A percentile compares a stretch with the other conserved stretches of the same genome.
Conservation (phyloP, 2,888 invertebrate genomes). For the Drosophila paramelanica region DNA sequence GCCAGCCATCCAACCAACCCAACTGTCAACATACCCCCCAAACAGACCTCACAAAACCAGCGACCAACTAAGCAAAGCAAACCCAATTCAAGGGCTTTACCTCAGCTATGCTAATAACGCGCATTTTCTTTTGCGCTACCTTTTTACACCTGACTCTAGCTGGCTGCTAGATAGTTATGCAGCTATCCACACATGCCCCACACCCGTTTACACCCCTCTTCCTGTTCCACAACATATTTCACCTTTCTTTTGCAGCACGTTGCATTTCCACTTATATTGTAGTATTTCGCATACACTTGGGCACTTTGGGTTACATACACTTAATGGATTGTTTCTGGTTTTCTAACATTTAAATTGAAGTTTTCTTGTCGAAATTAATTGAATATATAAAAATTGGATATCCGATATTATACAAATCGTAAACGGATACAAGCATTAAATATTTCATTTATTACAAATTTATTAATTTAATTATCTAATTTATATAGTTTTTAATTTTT, state of each 20-base stretch:
- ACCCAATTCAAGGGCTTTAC: slow-evolving; percentile 48
- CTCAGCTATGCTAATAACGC: slow-evolving; percentile 69
- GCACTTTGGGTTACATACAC: background rate
- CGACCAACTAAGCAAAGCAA: slow-evolving; percentile 41
- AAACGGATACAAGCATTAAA: too few relatives aligned
- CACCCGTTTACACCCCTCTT: background rate
- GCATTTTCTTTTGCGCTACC: slow-evolving; percentile 54
- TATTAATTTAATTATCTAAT: too few relatives aligned
- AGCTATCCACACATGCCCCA: slow-evolving; percentile 16
- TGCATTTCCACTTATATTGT: slow-evolving; percentile 32
- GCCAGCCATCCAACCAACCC: slow-evolving; percentile 11
- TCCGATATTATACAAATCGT: too few relatives aligned
- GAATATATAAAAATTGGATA: too few relatives aligned
- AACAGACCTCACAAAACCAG: background rate
- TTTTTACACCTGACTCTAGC: slow-evolving; percentile 24
- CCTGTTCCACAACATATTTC: slow-evolving; percentile 11
- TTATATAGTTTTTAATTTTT: too few relatives aligned
- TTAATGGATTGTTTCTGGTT: background rate
- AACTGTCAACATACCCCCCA: slow-evolving; percentile 31
- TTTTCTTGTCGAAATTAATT: too few relatives aligned
- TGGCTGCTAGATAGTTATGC: slow-evolving; percentile 21
- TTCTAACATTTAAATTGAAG: background rate
- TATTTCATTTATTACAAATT: too few relatives aligned
- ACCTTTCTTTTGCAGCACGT: slow-evolving; percentile 26
- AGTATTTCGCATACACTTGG: slow-evolving; percentile 6